A percentile compares a stretch with the other conserved stretches of the same genome.
Conservation (phyloP, 2,113 vertebrate genomes). For the Epinephelus fuscoguttatus region DNA sequence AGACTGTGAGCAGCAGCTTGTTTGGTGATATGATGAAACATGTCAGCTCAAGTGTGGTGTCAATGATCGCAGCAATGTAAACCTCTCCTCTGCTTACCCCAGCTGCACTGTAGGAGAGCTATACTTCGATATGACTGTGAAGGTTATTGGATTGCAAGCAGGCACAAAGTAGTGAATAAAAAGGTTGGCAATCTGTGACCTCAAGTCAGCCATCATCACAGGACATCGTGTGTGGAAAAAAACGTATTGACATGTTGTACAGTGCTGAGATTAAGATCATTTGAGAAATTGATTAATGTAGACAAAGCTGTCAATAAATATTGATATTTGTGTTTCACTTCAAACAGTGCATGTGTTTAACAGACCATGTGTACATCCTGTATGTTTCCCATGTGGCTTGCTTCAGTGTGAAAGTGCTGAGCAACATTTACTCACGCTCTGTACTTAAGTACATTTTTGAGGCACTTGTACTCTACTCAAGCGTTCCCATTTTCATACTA, state of each 20-base stretch:
- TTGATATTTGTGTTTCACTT: not conserved
- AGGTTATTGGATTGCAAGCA: conserved; percentile 34
- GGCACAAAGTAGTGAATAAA: conserved; percentile 24
- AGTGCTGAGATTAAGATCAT: not conserved
- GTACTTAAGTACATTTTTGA: not conserved
- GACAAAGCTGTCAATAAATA: conserved; percentile 22
- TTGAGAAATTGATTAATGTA: not conserved
- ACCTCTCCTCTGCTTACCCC: conserved; percentile 34
- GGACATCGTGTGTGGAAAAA: not conserved
- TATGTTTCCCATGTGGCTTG: not conserved
- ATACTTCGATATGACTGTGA: conserved; percentile 31
- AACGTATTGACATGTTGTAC: not conserved
- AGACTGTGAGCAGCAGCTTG: conserved; percentile 14
- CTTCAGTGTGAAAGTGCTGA: not conserved
- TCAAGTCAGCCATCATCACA: conserved; percentile 5
- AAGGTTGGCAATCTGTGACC: conserved; percentile 22
- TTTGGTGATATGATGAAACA: conserved; percentile 53
- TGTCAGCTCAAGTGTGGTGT: conserved; percentile 46
- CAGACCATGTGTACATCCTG: not conserved
- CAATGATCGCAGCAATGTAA: conserved; percentile 24
- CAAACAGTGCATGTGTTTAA: not conserved
- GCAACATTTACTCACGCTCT: not conserved
- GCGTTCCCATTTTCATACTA: not conserved
- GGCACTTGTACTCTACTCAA: not conserved
- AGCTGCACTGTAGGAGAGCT: conserved; percentile 20